Percentiles rank a stretch among this genome's conserved stretches.
phyloP scores from a whole-genome alignment of 2,113 vertebrate genomes.

The Melozone crissalis region DNA sequence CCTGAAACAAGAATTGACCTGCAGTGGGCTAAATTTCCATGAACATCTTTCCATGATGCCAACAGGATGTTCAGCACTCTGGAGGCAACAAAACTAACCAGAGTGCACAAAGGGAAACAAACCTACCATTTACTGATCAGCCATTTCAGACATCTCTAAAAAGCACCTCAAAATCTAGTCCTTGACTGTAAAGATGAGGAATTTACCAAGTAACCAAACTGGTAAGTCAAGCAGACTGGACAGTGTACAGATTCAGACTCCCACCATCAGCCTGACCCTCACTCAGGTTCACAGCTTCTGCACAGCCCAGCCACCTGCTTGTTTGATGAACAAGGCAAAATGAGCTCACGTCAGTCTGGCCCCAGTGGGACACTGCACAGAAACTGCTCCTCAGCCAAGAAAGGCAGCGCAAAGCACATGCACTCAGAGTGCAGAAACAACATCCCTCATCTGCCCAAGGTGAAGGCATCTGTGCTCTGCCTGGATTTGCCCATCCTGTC shows the following conservation, averaged over 20 bases:
- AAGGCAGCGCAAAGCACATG: not conserved
- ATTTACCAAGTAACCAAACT: not conserved
- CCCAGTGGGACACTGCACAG: not conserved
- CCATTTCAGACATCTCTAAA: not conserved
- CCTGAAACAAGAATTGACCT: not conserved
- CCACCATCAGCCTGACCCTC: not conserved
- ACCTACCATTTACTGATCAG: not conserved
- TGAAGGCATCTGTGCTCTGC: not conserved
- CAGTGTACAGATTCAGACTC: not conserved
- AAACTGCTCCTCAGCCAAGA: not conserved
- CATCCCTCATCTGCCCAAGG: not conserved
- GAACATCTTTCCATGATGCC: not conserved
- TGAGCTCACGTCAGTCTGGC: not conserved
- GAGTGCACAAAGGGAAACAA: not conserved
- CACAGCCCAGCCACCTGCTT: not conserved
- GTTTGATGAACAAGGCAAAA: not conserved
- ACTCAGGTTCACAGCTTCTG: not conserved
- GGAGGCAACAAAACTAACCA: not conserved
- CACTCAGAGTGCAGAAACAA: rapidly evolving
- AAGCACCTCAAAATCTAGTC: not conserved
- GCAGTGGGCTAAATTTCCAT: not conserved
- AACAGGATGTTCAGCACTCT: not conserved
- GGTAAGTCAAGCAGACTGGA: not conserved
- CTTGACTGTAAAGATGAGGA: not conserved
- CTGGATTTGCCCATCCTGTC: not conserved